Percentiles rank a stretch among this genome's conserved stretches.
Evolutionary conservation across 2,888 invertebrate genomes (phyloP).

Genomic region (Aproaerema taeniolella): DNA sequence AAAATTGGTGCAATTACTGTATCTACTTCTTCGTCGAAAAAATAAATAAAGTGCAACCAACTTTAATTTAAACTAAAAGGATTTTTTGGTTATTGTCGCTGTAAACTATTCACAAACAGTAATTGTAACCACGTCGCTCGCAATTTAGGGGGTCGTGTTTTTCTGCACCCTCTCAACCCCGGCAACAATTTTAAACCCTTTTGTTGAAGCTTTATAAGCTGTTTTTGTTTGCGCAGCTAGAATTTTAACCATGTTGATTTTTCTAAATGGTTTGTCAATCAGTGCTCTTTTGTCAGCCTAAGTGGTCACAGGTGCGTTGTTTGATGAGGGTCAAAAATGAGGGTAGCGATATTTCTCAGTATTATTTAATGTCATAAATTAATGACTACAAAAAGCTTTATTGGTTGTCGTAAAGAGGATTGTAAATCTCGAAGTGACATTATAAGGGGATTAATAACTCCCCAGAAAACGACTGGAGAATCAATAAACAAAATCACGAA

Average conservation of each 20-base stretch:
- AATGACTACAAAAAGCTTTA: constrained; percentile 41
- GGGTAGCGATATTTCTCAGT: too few relatives aligned
- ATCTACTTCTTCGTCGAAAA: too few relatives aligned
- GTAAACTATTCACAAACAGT: constrained; percentile 40
- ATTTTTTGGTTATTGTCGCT: not conserved
- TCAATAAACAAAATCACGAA: constrained; percentile 76
- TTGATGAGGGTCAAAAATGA: constrained; percentile 20
- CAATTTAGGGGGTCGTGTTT: constrained; percentile 14
- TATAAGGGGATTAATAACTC: constrained; percentile 64
- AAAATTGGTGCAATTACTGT: too few relatives aligned
- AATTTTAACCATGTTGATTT: constrained; percentile 17
- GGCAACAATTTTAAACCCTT: constrained; percentile 1
- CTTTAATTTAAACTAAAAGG: too few relatives aligned
- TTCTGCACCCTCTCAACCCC: not conserved
- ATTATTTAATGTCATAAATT: constrained; percentile 29
- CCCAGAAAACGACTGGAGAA: constrained; percentile 48
- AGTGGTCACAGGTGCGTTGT: constrained; percentile 51
- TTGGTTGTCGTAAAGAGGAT: constrained; percentile 40
- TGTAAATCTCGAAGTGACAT: constrained; percentile 56
- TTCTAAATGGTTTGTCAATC: constrained; percentile 34
- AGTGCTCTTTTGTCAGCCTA: constrained; percentile 38
- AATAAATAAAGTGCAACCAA: too few relatives aligned
- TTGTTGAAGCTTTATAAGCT: constrained; percentile 2
- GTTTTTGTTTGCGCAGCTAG: too few relatives aligned
- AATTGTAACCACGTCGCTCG: constrained; percentile 51